Percentiles rank a stretch among this genome's conserved stretches.
Evolutionary conservation across 1,140 invertebrate genomes (phyloP).

Genomic region (Artemia franciscana): DNA sequence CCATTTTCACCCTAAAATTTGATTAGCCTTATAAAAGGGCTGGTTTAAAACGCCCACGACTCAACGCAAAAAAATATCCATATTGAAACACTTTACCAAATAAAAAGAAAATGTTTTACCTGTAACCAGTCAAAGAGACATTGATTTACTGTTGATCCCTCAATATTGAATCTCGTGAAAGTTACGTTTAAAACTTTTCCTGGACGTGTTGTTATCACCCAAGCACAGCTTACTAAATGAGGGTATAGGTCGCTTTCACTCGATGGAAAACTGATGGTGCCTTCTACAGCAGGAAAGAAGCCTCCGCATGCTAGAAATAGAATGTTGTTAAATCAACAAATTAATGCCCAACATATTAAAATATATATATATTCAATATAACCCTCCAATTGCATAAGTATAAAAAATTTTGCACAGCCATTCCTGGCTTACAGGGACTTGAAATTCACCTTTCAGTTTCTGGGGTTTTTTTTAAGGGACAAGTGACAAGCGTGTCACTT

Average conservation of each 20-base stretch:
- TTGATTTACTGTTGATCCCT: constrained; percentile 21
- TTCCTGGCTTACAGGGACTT: no score
- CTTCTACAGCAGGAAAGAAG: constrained; percentile 25
- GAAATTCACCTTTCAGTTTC: no score
- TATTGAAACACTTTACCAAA: neutral
- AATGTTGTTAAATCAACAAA: constrained; percentile 1
- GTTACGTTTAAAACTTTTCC: constrained; percentile 50
- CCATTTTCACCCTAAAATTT: no score
- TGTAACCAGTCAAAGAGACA: constrained; percentile 44
- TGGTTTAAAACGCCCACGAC: no score
- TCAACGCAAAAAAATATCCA: no score
- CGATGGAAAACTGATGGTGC: constrained; percentile 39
- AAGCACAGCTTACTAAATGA: constrained; percentile 40
- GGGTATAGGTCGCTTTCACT: constrained; percentile 28
- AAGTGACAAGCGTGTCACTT: no score
- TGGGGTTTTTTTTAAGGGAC: no score
- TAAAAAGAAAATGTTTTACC: constrained; percentile 19
- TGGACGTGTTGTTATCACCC: constrained; percentile 36
- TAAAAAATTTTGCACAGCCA: no score
- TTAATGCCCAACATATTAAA: neutral
- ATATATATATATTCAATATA: no score
- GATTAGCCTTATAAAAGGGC: no score
- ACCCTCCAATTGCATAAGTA: no score
- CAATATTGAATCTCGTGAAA: constrained; percentile 45
- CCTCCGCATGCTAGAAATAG: constrained; percentile 12